Conservation (phyloP, 2,888 invertebrate species). For the Eumerus sabulonum region DNA sequence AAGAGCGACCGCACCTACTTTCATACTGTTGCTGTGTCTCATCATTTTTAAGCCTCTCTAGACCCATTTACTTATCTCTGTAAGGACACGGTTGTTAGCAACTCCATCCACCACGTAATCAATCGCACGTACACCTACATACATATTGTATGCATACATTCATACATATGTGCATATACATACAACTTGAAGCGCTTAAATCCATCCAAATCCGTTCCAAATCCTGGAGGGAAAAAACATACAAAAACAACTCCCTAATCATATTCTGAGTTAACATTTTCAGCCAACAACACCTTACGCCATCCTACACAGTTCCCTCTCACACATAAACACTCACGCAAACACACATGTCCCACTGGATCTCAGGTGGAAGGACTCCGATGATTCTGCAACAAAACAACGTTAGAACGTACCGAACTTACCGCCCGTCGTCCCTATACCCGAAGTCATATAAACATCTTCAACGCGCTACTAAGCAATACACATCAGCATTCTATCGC, state of each 20-base stretch:
- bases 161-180: too few relatives aligned
- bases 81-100: too few relatives aligned
- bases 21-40: too few relatives aligned
- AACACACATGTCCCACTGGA: constrained; percentile 25
- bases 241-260: too few relatives aligned
- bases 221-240: constrained; percentile 14
- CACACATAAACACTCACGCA: neutral
- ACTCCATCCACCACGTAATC: too few relatives aligned
- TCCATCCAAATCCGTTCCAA: constrained; percentile 21
- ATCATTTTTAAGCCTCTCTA: too few relatives aligned
- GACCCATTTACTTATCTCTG: too few relatives aligned
- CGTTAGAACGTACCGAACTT: constrained; percentile 14
- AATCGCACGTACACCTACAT: too few relatives aligned
- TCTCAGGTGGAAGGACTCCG: constrained; percentile 40
- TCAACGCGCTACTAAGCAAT: constrained; percentile 47
- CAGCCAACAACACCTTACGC: constrained; percentile 24
- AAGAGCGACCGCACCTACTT: too few relatives aligned
- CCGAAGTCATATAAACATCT: constrained; percentile 55
- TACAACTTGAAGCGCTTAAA: constrained; percentile 40
- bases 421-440: constrained; percentile 6
- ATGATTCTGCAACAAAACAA: constrained; percentile 38
- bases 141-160: too few relatives aligned
- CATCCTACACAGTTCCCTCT: too few relatives aligned
- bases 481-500: constrained; percentile 21
- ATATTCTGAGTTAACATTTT: constrained; percentile 50